Base-by-base conservation (phyloP, 2,113 vertebrate genomes). In the Kryptolebias marmoratus region DNA sequence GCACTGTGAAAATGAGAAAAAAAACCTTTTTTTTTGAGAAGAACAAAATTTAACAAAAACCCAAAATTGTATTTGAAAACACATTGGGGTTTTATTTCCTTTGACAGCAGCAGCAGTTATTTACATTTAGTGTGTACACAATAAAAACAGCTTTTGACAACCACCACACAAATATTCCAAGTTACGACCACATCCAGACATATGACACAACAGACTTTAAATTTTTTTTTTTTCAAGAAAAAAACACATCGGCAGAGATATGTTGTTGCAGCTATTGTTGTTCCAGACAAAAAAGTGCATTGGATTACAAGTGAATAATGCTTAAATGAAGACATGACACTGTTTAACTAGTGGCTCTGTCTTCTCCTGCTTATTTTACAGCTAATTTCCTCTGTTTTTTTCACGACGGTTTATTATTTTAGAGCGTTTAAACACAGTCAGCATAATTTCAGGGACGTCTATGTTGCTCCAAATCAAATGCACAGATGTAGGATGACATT, bases 111-210 rank as follows among this genome's bases (percentile, higher is more conserved):
- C 36, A 67, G 1, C 39, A 59, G 8, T 54, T 74, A 60, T 71
- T 45, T 73, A 77, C 47, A 73, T 30, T 47, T 18, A n/a, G 7
- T 52, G 27, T 45, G 56, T 53, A 62, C 66, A 77, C 61, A 77
- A 70, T 9, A 1, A 49, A 66, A 72, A 66, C 30, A 30, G 0
- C n/a, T 64, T 8, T 58, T 3, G 11, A 63, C 50, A 30, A 78
- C 49, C 2, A 56, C 52, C 8, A n/a, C 59, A 71, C 42, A 80
- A 18, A 71, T 62, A 48, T 22, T 16, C 18, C 16, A 2, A 59
- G 49, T 1, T 55, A 68, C 11, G 58, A 36, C 16, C 30, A 68
- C 45, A 60, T 50, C 61, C 56, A 44, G 58, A 68, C 47, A 63
- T 11, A 31, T 45, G 48, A 11, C 61, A 8, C 44, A 22, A 36